Evolutionary conservation across 2,888 invertebrate genomes (phyloP), one percentile per base, ranked within the genome.

Genomic region (Diploptera punctata): DNA sequence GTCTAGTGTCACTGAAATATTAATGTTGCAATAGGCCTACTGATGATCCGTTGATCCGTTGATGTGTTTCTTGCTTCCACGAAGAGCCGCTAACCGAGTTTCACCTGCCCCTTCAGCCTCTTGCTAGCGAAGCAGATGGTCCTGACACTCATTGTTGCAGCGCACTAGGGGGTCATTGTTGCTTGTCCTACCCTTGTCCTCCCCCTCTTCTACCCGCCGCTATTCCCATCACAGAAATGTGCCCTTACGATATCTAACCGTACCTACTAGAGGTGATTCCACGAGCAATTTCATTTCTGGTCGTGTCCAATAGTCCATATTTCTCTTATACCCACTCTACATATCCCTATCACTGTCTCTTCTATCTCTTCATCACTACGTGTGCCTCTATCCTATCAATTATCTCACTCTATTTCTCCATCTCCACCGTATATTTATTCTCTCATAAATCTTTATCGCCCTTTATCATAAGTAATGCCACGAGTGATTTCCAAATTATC

Each of bases 251-350:
- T 52, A 52, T 24, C 52, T 9, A 52, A 52, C 52, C 52, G 24
- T 52, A 52, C 52, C 52, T 52, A 52, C 52, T 52, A 52, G 24
- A 52, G 24, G 24, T 52, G 52, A 52, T 52, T 52, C 24, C 52
- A 52, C 52, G 38, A 38, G 38, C 38, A 13, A 9, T 38, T 38
- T 38, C 38, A 38, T 38, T 38, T 38, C 38, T 38, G 7, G 5
- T 38, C 38, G 38, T 13, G 5, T 38, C 7, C 13, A 38, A 38
- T 38, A 38, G 5, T 38, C 13, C 38, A 38, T 38, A 13, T n/a
- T n/a, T n/a, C n/a, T n/a, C n/a, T n/a, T n/a, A n/a, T n/a, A n/a
- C n/a, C n/a, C n/a, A n/a, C n/a, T n/a, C n/a, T n/a, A n/a, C n/a
- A n/a, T n/a, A n/a, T n/a, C n/a, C n/a, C n/a, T n/a, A n/a, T n/a